A percentile compares a stretch with the other conserved stretches of the same genome.
These are phyloP conservation scores for Phrynosoma blainvillii DNA, from an alignment of 2,113 vertebrate genomes.

Conservation along the genomic window DNA sequence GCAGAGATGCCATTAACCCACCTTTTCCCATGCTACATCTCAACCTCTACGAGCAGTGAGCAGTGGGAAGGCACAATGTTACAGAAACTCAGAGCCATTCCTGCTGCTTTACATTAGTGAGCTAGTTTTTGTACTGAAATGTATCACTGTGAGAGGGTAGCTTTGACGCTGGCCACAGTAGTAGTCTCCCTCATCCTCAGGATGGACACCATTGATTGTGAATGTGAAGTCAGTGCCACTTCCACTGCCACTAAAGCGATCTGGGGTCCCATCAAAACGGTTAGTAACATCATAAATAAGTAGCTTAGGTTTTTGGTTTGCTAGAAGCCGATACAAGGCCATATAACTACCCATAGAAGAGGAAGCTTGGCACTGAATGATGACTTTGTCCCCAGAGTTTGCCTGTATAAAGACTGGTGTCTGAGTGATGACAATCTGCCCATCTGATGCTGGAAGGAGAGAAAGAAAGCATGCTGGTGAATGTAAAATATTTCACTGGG, in stretches of 20 bases:
- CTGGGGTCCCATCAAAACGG: not conserved
- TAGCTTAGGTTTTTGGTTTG: not conserved
- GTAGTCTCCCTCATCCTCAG: not conserved
- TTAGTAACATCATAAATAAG: not conserved
- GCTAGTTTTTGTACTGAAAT: not conserved
- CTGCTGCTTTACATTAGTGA: not conserved
- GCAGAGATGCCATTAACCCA: not conserved
- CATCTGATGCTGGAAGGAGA: not conserved
- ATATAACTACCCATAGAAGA: not conserved
- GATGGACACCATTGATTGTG: not conserved
- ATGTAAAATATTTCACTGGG: not conserved
- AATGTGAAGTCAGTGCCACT: not conserved
- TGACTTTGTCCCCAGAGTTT: not conserved
- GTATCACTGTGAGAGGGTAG: not conserved
- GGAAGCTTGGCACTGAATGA: not conserved
- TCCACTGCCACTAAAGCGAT: not conserved
- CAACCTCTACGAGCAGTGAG: not conserved
- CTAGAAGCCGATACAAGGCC: not conserved
- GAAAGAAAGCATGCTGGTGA: not conserved
- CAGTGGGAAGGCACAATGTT: not conserved
- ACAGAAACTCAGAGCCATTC: not conserved
- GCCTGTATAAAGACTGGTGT: not conserved
- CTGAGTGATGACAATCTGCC: not conserved
- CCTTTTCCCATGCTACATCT: not conserved
- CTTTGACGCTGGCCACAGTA: constrained; percentile 37